These are phyloP conservation scores for Perodicticus potto DNA, from an alignment of 2,797 vertebrate genomes.

Conservation along the genomic window DNA sequence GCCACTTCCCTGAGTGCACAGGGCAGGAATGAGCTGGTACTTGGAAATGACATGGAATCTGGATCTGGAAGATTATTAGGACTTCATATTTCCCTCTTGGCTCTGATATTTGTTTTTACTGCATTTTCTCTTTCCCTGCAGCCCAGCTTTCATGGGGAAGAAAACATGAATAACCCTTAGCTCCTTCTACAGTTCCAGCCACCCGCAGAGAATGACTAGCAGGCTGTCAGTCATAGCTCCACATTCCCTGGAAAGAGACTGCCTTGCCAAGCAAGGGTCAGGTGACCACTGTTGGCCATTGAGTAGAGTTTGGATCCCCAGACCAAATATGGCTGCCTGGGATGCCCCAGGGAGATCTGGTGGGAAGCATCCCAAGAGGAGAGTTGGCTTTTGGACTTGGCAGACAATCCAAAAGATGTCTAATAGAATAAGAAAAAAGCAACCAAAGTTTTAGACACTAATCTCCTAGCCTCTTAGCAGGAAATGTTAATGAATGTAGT, in stretches of 20 bases:
- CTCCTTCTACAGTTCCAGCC: constrained; percentile 38
- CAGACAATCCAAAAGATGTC: constrained; percentile 51
- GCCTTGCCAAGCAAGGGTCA: constrained; percentile 56
- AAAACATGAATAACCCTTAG: constrained; percentile 56
- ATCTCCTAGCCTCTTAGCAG: constrained; percentile 10
- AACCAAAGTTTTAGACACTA: not conserved
- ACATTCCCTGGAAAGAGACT: constrained; percentile 68
- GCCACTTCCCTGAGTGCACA: not conserved
- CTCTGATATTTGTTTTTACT: not conserved
- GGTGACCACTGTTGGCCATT: constrained; percentile 24
- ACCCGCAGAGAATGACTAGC: constrained; percentile 57
- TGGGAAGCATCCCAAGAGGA: constrained; percentile 61
- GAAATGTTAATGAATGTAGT: not conserved
- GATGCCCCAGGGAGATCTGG: constrained; percentile 28
- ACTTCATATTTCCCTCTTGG: not conserved
- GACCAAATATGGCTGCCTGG: constrained; percentile 1
- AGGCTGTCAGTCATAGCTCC: constrained; percentile 21
- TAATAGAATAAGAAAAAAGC: constrained; percentile 43
- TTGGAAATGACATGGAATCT: not conserved
- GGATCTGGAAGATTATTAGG: not conserved
- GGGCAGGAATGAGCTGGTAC: not conserved
- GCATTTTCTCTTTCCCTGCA: not conserved
- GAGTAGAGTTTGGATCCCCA: not conserved
- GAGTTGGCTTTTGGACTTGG: constrained; percentile 63
- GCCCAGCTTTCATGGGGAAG: constrained; percentile 31